Conservation (phyloP, 2,888 invertebrate species). For the Myopa tessellatipennis region DNA sequence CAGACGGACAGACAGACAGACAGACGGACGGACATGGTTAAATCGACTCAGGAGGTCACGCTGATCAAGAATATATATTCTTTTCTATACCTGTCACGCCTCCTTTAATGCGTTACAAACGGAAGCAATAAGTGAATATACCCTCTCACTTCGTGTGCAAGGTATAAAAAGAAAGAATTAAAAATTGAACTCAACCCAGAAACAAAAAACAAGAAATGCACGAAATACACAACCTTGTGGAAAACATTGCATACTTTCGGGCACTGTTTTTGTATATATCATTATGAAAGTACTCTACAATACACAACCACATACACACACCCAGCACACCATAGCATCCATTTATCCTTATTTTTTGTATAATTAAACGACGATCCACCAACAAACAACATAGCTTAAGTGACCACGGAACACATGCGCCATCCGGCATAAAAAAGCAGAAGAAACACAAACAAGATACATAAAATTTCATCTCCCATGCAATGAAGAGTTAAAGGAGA, state of each 20-base stretch:
- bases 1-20: too few relatives aligned
- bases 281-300: not conserved
- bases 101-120: too few relatives aligned
- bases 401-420: not conserved
- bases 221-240: not conserved
- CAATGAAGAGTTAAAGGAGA: not conserved
- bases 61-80: too few relatives aligned
- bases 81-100: too few relatives aligned
- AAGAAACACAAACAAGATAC: not conserved
- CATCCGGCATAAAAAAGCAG: not conserved
- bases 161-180: too few relatives aligned
- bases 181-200: too few relatives aligned
- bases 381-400: not conserved
- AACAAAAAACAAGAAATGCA: not conserved
- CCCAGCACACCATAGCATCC: not conserved
- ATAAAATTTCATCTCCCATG: not conserved
- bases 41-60: too few relatives aligned
- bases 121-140: too few relatives aligned
- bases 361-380: conserved; percentile 23
- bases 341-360: not conserved
- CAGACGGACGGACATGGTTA: too few relatives aligned
- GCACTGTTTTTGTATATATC: not conserved
- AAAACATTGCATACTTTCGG: not conserved
- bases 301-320: not conserved
- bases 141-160: too few relatives aligned